Evolutionary conservation across 2,113 vertebrate species (phyloP).

Genomic region (Hyaena hyaena): DNA sequence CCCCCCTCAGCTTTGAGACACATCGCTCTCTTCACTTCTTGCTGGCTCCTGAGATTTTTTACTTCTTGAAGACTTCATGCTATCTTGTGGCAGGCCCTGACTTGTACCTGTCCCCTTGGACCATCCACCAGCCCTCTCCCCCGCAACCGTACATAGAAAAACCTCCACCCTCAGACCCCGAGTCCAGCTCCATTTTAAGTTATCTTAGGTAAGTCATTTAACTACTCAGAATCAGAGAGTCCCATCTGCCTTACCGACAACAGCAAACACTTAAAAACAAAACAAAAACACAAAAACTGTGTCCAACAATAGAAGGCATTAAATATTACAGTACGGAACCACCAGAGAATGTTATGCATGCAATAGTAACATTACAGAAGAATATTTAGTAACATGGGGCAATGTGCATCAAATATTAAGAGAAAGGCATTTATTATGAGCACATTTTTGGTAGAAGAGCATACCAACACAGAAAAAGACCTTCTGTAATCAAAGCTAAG

Average conservation of each 20-base stretch:
- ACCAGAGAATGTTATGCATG: neutral
- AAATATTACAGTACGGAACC: neutral
- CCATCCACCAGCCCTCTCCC: accelerated
- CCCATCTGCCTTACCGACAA: neutral
- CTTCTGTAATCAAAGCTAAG: too few relatives aligned
- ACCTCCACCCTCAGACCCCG: accelerated
- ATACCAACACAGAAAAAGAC: too few relatives aligned
- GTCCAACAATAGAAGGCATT: neutral
- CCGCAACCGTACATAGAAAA: neutral
- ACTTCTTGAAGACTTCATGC: neutral
- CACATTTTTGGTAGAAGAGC: neutral
- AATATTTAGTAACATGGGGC: neutral
- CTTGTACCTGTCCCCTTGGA: neutral
- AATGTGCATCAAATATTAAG: neutral
- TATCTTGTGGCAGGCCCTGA: neutral
- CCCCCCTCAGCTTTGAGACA: neutral
- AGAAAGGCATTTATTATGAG: neutral
- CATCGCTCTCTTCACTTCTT: neutral
- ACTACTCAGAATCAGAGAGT: neutral
- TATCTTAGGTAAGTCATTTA: neutral
- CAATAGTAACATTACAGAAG: neutral
- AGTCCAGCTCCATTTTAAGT: neutral
- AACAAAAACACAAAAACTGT: neutral
- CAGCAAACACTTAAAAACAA: neutral
- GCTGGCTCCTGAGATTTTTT: neutral